phyloP scores from a whole-genome alignment of 2,113 vertebrate species.

The Epinephelus moara region DNA sequence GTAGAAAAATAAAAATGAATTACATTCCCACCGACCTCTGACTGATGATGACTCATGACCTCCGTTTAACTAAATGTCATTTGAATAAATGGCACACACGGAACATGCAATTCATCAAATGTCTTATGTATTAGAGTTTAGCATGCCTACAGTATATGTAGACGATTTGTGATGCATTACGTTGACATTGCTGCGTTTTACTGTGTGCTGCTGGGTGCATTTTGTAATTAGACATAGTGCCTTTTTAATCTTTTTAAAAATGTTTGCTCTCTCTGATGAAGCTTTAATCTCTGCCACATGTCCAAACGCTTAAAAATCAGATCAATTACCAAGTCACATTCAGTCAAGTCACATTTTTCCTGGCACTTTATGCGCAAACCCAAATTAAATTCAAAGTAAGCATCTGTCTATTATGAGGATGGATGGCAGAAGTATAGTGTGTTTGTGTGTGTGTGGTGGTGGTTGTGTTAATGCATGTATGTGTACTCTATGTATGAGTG shows the following conservation, averaged over 20 bases:
- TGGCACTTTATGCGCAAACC: constrained; percentile 41
- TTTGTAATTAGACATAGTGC: constrained; percentile 83
- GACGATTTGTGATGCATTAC: constrained; percentile 18
- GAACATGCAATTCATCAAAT: constrained; percentile 46
- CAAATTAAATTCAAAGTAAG: constrained; percentile 64
- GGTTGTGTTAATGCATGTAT: neutral
- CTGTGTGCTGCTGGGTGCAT: constrained; percentile 49
- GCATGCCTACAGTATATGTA: constrained; percentile 23
- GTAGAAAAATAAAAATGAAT: constrained; percentile 15
- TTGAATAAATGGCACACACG: constrained; percentile 10
- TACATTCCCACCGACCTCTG: constrained; percentile 2
- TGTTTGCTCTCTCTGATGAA: constrained; percentile 64
- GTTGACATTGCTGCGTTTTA: constrained; percentile 48
- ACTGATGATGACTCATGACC: constrained; percentile 19
- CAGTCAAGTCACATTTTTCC: constrained; percentile 61
- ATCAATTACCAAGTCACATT: constrained; percentile 81
- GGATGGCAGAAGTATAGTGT: constrained; percentile 16
- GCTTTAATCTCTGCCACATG: constrained; percentile 83
- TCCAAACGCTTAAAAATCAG: constrained; percentile 77
- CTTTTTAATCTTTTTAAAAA: constrained; percentile 80
- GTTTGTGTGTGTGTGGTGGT: constrained; percentile 9
- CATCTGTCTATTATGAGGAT: constrained; percentile 59
- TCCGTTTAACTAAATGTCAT: constrained; percentile 18
- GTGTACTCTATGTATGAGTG: neutral
- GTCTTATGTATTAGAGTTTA: constrained; percentile 27